Evolutionary conservation across 2,888 invertebrate genomes (phyloP), one percentile per base, ranked within the genome.

Genomic region (Microctonus brassicae): DNA sequence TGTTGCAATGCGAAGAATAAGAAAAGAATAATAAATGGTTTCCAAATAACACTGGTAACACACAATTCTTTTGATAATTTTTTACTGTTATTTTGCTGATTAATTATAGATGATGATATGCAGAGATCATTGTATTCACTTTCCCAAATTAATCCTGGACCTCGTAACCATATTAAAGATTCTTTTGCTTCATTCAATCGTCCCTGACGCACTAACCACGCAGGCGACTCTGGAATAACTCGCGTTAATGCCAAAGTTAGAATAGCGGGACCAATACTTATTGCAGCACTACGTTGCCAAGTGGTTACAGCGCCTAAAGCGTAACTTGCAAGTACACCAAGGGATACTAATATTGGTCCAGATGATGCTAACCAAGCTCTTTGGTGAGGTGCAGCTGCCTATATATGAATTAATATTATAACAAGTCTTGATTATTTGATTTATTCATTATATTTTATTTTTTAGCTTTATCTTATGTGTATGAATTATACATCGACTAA

Each of bases 241-340:
- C 86, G 81, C 13, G 80, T 78, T 7, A 86, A 74, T 9, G 83
- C 84, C 47, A 86, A 69, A 2, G 86, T 85, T 2, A 86, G 72
- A 67, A 86, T 82, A 0, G 86, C 84, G 0, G 86, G 86, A 0
- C 89, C 89, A 0, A 92, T 90, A 81, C 92, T 92, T 42, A 92
- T 89, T 1, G 91, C 90, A 0, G 93, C 92, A 0, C 92, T 90
- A 69, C 89, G 90, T 73, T 92, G 89, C 93, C 93, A 94, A 70
- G 91, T 90, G 9, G 92, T 86, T 80, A 92, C 89, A 11, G 92
- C 92, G 24, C 94, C 94, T 10, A 93, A 81, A 0, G 90, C 90
- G 86, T 94, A 94, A 2, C 93, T 91, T 64, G 93, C 87, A 72
- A 94, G 90, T 71, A 94, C 93, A 0, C 94, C 94, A 1, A 93